These are phyloP conservation scores for Alviniconcha marisindica DNA, from an alignment of 1,140 invertebrate genomes.

Conservation along the genomic window DNA sequence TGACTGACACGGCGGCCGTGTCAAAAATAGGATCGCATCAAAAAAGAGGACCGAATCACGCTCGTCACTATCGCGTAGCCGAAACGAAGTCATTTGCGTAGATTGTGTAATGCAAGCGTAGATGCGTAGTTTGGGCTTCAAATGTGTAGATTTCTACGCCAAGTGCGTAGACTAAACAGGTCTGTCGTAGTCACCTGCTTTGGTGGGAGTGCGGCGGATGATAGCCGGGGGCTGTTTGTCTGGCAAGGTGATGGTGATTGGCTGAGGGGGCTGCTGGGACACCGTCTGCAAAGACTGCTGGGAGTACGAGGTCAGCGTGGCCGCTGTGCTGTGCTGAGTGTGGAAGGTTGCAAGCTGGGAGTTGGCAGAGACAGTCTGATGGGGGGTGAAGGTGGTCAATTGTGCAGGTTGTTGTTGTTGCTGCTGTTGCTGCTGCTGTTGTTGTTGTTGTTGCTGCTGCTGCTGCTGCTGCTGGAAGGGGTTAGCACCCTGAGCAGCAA, in stretches of 20 bases:
- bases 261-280: constrained; percentile 22
- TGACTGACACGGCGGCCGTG: no score
- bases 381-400: constrained; percentile 10
- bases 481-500: constrained; percentile 54
- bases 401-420: no score
- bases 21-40: no score
- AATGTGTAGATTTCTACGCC: no score
- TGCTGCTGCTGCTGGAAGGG: constrained; percentile 42
- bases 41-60: no score
- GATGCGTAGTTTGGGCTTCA: no score
- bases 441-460: constrained; percentile 31
- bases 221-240: constrained; percentile 12
- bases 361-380: not conserved
- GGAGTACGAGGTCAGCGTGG: constrained; percentile 47
- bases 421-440: constrained; percentile 34
- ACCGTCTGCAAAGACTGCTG: constrained; percentile 51
- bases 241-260: constrained; percentile 31
- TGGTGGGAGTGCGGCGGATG: constrained; percentile 23
- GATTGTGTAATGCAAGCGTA: no score
- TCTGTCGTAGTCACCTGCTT: constrained; percentile 37
- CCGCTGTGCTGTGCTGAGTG: constrained; percentile 36
- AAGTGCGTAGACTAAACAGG: no score
- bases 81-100: no score
- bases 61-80: no score
- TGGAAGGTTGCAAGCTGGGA: constrained; percentile 3